Evolutionary conservation across 2,797 vertebrate species (phyloP), one percentile per base, ranked within the genome.

Genomic region (Eidolon dupreanum): DNA sequence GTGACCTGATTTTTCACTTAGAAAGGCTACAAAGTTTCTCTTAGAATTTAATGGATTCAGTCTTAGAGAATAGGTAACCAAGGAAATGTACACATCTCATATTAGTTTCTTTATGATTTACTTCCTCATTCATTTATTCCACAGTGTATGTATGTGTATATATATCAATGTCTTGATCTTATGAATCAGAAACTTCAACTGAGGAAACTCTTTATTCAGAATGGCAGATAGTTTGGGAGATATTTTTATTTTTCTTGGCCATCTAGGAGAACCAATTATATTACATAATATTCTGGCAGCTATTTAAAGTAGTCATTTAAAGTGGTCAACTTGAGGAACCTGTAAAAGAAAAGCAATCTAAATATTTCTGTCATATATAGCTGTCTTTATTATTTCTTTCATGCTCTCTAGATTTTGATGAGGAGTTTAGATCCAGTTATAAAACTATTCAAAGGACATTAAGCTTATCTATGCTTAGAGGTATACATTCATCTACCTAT

Each of bases 391-490:
- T 61, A 63, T 43, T 87, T 59, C 5, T 93, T 88, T 90, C 4
- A 33, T 91, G 46, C 3, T 84, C 4, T 89, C 2, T 6, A 31
- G 55, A n/a, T 68, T 94, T 55, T 89, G 33, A 26, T 38, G 26
- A 49, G 38, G 22, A 51, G 13, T 83, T 66, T 55, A 65, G 8
- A 9, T 70, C 7, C 20, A 38, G 2, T 90, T 84, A 53, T 53
- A 71, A 74, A 74, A 33, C 68, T 86, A 78, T 43, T 59, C n/a
- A 68, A 70, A 92, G 33, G 95, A 51, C 65, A 55, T 82, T 87
- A 70, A 51, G 3, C 20, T 65, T n/a, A 28, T 38, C 31, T 49
- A 13, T 78, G 24, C 28, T 9, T 68, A 41, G 31, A 84, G 9
- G 3, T 51, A 53, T 83, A 13, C 1, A 49, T 49, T 49, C 46